phyloP scores from a whole-genome alignment of 2,113 vertebrate species.

The Desmodus rotundus region DNA sequence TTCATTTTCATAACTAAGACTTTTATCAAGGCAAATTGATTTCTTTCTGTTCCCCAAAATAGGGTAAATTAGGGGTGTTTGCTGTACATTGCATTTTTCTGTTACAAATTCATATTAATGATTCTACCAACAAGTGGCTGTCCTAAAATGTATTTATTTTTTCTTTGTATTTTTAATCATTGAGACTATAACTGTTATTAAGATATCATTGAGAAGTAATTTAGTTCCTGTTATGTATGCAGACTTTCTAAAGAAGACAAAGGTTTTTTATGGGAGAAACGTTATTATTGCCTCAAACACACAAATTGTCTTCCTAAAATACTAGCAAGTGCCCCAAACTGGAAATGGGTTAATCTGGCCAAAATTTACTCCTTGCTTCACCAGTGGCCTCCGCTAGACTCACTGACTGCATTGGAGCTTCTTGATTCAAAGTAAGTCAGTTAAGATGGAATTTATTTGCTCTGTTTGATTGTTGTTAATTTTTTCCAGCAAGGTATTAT shows the following conservation, averaged over 20 bases:
- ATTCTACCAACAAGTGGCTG: conserved; percentile 1
- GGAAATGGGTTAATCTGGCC: conserved; percentile 92
- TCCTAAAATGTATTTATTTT: conserved; percentile 37
- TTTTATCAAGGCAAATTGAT: conserved; percentile 40
- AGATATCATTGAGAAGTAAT: conserved; percentile 48
- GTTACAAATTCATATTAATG: conserved; percentile 41
- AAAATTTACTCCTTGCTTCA: conserved; percentile 92
- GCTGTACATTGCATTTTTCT: neutral
- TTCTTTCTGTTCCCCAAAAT: conserved; percentile 13
- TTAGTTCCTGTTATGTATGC: conserved; percentile 70
- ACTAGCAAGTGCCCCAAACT: conserved; percentile 91
- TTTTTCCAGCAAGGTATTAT: conserved; percentile 14
- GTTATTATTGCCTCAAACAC: conserved; percentile 86
- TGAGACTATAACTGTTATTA: conserved; percentile 16
- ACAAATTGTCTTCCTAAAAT: conserved; percentile 92
- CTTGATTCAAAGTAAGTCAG: conserved; percentile 89
- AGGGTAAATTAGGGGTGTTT: conserved; percentile 39
- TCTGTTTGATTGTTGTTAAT: neutral
- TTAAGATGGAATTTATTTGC: neutral
- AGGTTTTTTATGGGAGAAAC: conserved; percentile 93
- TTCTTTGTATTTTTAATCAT: conserved; percentile 50
- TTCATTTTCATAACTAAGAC: conserved; percentile 44
- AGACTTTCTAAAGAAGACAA: conserved; percentile 93
- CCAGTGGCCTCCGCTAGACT: conserved; percentile 89
- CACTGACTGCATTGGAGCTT: conserved; percentile 92